These are phyloP conservation scores for Mungos mungo DNA, from an alignment of 2,113 vertebrate species.

Conservation along the genomic window DNA sequence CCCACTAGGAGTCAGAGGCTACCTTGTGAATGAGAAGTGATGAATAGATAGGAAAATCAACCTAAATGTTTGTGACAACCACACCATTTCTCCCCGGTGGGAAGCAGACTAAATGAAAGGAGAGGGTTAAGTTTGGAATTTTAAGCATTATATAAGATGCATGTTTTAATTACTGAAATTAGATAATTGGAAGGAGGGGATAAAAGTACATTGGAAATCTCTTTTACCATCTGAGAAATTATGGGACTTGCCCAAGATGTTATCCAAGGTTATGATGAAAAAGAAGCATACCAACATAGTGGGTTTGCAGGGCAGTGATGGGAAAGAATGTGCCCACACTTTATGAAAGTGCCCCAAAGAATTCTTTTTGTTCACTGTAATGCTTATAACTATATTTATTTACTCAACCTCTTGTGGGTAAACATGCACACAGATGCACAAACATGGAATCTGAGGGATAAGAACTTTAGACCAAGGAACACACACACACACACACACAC, in stretches of 20 bases:
- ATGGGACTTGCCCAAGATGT: not conserved
- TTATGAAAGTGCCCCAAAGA: not conserved
- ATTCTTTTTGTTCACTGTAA: not conserved
- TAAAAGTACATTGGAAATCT: not conserved
- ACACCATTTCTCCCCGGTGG: not conserved
- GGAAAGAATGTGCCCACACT: not conserved
- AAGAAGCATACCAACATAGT: not conserved
- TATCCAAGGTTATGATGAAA: not conserved
- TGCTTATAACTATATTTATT: not conserved
- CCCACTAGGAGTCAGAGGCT: not conserved
- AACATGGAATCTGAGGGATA: not conserved
- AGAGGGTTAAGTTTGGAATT: not conserved
- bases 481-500: not conserved
- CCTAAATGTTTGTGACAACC: not conserved
- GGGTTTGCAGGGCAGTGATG: not conserved
- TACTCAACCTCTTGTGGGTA: not conserved
- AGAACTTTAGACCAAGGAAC: not conserved
- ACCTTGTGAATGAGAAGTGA: not conserved
- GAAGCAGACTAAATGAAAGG: not conserved
- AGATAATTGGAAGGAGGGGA: not conserved
- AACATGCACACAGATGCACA: not conserved
- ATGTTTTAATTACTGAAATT: not conserved
- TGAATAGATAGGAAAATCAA: not conserved
- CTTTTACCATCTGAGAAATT: conserved; percentile 7
- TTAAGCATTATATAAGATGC: not conserved